Base-by-base conservation (phyloP, 2,888 invertebrate genomes). In the Cetonia aurata region DNA sequence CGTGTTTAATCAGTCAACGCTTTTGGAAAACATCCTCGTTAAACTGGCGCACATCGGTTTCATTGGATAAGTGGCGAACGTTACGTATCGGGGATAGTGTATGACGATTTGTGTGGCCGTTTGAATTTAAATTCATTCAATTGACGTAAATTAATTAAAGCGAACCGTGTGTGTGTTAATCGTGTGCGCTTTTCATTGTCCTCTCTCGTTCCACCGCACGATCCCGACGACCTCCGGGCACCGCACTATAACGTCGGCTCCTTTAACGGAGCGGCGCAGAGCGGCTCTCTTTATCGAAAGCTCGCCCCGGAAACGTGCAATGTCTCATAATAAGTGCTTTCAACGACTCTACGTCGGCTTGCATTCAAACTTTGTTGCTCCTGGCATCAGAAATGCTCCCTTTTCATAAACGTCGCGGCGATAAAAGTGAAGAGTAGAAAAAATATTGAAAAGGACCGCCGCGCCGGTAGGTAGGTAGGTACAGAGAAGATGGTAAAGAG, bases 131-230 rank as follows among this genome's bases (percentile, higher is more conserved):
- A 69, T 59, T 69, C 59, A 69, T 69, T 60, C 60, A 60, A 60
- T 60, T 69, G 69, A 59, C 50, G 69, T 59, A 69, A 69, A 69
- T 59, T 69, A 69, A 69, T 69, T 69, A 69, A 59, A 59, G 69
- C 57, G 59, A 57, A 59, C 59, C 59, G 50, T 69, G 60, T 60
- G 68, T 68, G 60, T 48, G 69, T 69, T 69, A 69, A 69, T 69
- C 69, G 69, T 37, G 69, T 59, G 69, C 69, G 50, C 67, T 56
- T 57, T 69, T 59, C 69, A 59, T 52, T 50, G 69, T 59, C 15
- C 69, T 50, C 57, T 50, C 46, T 17, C 57, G 57, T 50, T 48
- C 19, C 41, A 19, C 46, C 50, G 42, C 57, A 33, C 59, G 56
- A 69, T 56, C 46, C 31, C 53, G 9, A 4, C 17, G 17, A 48